Conservation (phyloP, 2,888 invertebrate species). For the Artemia sinica region DNA sequence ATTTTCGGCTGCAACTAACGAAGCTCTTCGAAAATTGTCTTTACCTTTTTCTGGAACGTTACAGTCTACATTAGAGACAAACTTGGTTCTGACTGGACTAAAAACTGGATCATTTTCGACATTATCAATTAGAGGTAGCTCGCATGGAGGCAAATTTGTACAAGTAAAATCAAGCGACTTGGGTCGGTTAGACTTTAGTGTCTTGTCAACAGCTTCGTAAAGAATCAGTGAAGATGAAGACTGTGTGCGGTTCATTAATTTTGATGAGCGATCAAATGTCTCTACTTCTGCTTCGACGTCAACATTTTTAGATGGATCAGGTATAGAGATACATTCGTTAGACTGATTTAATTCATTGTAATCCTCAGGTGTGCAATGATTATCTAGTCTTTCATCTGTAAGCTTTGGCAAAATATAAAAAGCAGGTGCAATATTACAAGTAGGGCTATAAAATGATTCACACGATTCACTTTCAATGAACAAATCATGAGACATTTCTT, state of each 20-base stretch:
- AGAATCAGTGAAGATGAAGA: not conserved
- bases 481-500: not conserved
- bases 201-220: not conserved
- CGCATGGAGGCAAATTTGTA: not conserved
- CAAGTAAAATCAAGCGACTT: conserved; percentile 5
- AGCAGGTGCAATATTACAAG: not conserved
- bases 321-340: too few relatives aligned
- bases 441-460: conserved; percentile 3
- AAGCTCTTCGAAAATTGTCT: not conserved
- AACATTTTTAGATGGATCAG: not conserved
- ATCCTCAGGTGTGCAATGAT: not conserved
- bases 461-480: not conserved
- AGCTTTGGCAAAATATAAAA: not conserved
- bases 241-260: not conserved
- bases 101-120: not conserved
- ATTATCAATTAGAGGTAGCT: not conserved
- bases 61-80: not conserved
- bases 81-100: conserved; percentile 4
- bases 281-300: not conserved
- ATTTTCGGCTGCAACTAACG: conserved; percentile 5
- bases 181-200: not conserved
- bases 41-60: not conserved
- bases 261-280: not conserved
- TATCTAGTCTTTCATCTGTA: not conserved
- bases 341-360: too few relatives aligned